Evolutionary conservation across 2,888 invertebrate species (phyloP), one percentile per base, ranked within the genome.

Genomic region (Eristalinus sepulchralis): DNA sequence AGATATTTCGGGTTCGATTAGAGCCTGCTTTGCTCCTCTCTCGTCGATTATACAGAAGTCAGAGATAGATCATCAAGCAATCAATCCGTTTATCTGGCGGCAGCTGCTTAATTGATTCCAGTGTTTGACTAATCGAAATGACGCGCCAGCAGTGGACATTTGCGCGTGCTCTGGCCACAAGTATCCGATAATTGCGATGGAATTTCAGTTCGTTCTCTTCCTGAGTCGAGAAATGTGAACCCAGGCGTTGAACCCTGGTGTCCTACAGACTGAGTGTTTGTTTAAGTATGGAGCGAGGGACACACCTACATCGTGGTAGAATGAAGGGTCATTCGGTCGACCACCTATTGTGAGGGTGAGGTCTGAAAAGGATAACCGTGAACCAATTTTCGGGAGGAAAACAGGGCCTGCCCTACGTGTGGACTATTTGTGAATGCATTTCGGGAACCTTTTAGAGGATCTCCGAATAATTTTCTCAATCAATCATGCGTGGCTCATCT

Each of bases 311-410:
- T 20, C 22, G 53, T 68, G 59, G 66, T 60, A 33, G 20, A 13
- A 57, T 66, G 31, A 59, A 75, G 60, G 59, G 27, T 57, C 73
- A 83, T 79, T 59, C 47, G 47, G 31, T 24, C 64, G 83, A 86
- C 86, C 86, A 75, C 82, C 83, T 71, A 78, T 78, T 82, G 86
- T 27, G 76, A 76, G 76, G 68, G 73, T 75, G 47, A 79, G 79
- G 70, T 83, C 57, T 59, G 60, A 64, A 77, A 73, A 86, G 86
- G 86, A 86, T 78, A 71, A 73, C 68, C 82, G 77, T 83, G 83
- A 83, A 82, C 60, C 64, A 70, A 82, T 78, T 78, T 72, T 31
- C 53, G 17, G 47, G 47, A 17, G 2, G 47, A 20, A 36, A 67
- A 66, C n/a, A 59, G 13, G 72, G 60, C 31, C 53, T 20, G 11